A percentile compares a stretch with the other conserved stretches of the same genome.
These are phyloP conservation scores for Noctua pronuba DNA, from an alignment of 2,888 invertebrate genomes.

Conservation along the genomic window DNA sequence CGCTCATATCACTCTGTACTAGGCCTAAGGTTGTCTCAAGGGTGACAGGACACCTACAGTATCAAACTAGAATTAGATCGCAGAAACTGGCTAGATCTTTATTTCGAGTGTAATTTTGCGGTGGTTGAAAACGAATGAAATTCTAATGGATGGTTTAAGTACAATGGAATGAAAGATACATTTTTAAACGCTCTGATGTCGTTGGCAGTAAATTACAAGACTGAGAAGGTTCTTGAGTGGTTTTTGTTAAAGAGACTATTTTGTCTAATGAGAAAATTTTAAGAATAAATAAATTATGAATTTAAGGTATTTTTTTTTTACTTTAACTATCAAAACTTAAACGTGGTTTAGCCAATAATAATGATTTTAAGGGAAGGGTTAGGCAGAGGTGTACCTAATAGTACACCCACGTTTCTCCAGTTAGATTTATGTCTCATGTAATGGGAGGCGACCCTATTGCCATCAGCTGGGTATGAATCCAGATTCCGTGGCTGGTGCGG, in stretches of 20 bases:
- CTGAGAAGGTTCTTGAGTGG: not conserved
- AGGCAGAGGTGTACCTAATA: no score
- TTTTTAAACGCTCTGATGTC: slow-evolving; percentile 34
- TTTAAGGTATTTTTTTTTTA: not conserved
- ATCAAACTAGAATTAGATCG: slow-evolving; percentile 37
- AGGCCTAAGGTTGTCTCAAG: slow-evolving; percentile 66
- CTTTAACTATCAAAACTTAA: not conserved
- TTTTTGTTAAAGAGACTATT: not conserved
- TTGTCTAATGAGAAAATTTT: not conserved
- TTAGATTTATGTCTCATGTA: no score
- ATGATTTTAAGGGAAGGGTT: no score
- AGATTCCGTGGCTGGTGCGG: no score
- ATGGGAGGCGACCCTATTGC: no score
- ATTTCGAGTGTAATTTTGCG: slow-evolving; percentile 35
- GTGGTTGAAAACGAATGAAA: slow-evolving; percentile 32
- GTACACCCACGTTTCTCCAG: no score
- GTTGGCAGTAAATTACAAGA: slow-evolving; percentile 9
- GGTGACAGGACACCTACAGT: slow-evolving; percentile 39
- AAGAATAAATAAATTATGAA: not conserved
- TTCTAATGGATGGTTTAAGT: slow-evolving; percentile 32
- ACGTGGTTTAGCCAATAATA: not conserved
- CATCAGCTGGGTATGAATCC: no score
- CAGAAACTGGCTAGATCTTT: slow-evolving; percentile 34
- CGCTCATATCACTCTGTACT: not conserved
- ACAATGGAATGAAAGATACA: slow-evolving; percentile 28